Evolutionary conservation across 2,113 vertebrate species (phyloP), one percentile per base, ranked within the genome.

Genomic region (Xiphophorus couchianus): DNA sequence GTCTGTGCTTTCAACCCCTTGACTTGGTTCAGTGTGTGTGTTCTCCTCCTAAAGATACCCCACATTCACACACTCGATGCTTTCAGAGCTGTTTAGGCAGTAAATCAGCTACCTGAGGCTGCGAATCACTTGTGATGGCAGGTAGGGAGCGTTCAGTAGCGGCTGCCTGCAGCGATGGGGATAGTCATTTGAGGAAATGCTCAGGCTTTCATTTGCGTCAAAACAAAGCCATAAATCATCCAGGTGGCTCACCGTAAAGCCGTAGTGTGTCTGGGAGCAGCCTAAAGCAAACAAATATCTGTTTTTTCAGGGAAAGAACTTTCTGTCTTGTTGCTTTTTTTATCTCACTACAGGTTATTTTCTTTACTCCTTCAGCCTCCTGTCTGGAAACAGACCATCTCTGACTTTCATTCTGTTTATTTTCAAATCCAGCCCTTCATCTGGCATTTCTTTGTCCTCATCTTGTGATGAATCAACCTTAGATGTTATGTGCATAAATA

Each of bases 211-310:
- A 86, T 88, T 81, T 86, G 77, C 77, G 81, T 90, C 84, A 84
- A 88, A 90, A 90, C 86, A 88, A 86, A 88, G 82, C 64, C 66
- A 81, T 88, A 84, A 88, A 86, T 88, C 80, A 82, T 1, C 0
- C 66, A 10, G 68, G 60, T 71, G 77, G 15, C 63, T 74, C 54
- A 39, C 71, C 27, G 73, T 66, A 61, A 71, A 80, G 74, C 63
- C 44, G 3, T 33, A 66, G 64, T 4, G 17, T 30, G 9, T 44
- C 65, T 15, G 42, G 39, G 29, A 68, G 71, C 69, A 35, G 76
- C 81, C 83, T 17, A 65, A 13, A 72, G 82, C 77, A 65, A 74
- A 84, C 80, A 84, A 66, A 72, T 65, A 65, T 39, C 73, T 80
- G 76, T 73, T 48, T 48, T 44, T 48, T 35, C 7, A 15, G 64